Evolutionary conservation across 2,797 vertebrate genomes (phyloP).

Genomic region (Urocyon cinereoargenteus): DNA sequence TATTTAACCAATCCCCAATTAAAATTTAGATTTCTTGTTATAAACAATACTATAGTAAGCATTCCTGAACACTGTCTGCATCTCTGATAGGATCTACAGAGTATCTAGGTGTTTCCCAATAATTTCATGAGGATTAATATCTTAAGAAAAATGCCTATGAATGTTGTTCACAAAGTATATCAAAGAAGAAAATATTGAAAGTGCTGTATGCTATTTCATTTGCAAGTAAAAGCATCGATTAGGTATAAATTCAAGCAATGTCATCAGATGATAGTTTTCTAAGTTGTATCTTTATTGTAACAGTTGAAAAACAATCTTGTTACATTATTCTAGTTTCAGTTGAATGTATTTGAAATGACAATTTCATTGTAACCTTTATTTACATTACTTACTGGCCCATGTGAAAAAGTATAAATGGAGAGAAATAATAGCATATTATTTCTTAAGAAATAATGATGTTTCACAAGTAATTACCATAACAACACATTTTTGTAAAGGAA

Average conservation of each 20-base stretch:
- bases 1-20: neutral
- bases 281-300: neutral
- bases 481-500: neutral
- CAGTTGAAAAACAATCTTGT: neutral
- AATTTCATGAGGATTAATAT: neutral
- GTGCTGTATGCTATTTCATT: neutral
- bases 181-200: neutral
- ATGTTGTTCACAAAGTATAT: neutral
- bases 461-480: neutral
- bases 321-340: neutral
- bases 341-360: neutral
- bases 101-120: neutral
- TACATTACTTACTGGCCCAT: neutral
- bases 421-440: neutral
- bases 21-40: neutral
- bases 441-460: constrained; percentile 6
- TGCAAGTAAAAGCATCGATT: neutral
- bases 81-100: neutral
- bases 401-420: neutral
- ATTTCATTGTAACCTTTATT: constrained; percentile 26
- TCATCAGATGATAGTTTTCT: neutral
- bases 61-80: neutral
- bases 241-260: neutral
- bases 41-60: neutral
- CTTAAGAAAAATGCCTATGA: neutral